A percentile compares a stretch with the other conserved stretches of the same genome.
phyloP scores from a whole-genome alignment of 2,797 vertebrate species.

The Taenioides sp. region DNA sequence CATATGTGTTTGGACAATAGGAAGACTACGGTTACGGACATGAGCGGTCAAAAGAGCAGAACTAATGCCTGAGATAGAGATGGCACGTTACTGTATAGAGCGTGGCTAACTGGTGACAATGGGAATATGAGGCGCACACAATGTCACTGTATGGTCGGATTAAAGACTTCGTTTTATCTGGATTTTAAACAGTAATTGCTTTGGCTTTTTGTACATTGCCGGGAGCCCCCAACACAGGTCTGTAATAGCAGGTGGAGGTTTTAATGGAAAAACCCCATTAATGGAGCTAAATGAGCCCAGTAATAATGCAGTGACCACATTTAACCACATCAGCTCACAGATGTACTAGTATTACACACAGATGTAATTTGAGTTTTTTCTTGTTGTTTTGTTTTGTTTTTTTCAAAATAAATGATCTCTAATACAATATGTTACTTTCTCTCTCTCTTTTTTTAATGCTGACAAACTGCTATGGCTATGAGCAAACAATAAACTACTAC shows the following conservation, averaged over 20 bases:
- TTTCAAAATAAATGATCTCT: neutral
- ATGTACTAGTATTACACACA: neutral
- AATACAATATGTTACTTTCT: neutral
- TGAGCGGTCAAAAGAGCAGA: conserved; percentile 9
- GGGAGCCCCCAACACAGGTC: conserved; percentile 1
- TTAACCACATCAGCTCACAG: neutral
- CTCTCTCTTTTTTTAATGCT: no score
- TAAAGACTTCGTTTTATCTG: conserved; percentile 3
- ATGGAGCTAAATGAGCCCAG: neutral
- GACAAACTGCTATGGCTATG: no score
- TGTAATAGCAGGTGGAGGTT: neutral
- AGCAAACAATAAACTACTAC: no score
- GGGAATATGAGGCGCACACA: neutral
- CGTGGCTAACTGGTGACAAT: conserved; percentile 19
- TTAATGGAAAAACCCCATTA: conserved; percentile 4
- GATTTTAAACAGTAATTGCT: conserved; percentile 13
- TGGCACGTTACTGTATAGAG: neutral
- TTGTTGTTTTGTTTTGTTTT: neutral
- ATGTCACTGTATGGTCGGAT: neutral
- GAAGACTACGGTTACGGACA: conserved; percentile 6
- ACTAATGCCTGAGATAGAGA: conserved; percentile 22
- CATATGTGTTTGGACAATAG: conserved; percentile 15
- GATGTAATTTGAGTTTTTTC: neutral
- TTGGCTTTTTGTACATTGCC: neutral
- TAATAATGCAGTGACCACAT: conserved; percentile 6